Evolutionary conservation across 1,140 invertebrate genomes (phyloP).

Genomic region (Octopus bimaculoides): DNA sequence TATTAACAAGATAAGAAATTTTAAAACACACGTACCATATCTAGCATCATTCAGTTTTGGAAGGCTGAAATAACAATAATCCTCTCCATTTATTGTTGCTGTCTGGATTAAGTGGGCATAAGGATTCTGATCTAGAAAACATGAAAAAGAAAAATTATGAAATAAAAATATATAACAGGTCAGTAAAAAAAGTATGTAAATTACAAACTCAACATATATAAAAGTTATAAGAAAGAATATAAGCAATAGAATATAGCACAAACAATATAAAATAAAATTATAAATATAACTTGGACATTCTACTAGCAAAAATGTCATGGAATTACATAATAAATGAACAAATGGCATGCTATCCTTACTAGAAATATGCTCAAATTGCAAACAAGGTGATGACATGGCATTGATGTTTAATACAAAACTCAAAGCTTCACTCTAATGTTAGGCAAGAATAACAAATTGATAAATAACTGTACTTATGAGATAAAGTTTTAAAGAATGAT

Average conservation of each 20-base stretch:
- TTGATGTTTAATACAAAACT: constrained; percentile 13
- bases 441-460: neutral
- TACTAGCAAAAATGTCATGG: too few species aligned
- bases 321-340: too few species aligned
- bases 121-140: constrained; percentile 63
- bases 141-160: neutral
- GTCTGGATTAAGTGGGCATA: constrained; percentile 70
- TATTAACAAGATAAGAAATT: neutral
- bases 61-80: constrained; percentile 77
- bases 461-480: constrained; percentile 4
- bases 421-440: constrained; percentile 14
- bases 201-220: too few species aligned
- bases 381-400: neutral
- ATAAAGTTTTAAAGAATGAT: neutral
- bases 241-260: too few species aligned
- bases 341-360: too few species aligned
- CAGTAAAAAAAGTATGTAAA: too few species aligned
- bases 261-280: too few species aligned
- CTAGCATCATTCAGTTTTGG: constrained; percentile 65
- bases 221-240: too few species aligned
- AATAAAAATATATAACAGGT: too few species aligned
- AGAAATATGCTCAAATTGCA: too few species aligned
- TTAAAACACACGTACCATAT: constrained; percentile 69
- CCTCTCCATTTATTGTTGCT: constrained; percentile 66
- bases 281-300: too few species aligned